Evolutionary conservation across 2,797 vertebrate genomes (phyloP).

Genomic region (Moxostoma hubbsi): DNA sequence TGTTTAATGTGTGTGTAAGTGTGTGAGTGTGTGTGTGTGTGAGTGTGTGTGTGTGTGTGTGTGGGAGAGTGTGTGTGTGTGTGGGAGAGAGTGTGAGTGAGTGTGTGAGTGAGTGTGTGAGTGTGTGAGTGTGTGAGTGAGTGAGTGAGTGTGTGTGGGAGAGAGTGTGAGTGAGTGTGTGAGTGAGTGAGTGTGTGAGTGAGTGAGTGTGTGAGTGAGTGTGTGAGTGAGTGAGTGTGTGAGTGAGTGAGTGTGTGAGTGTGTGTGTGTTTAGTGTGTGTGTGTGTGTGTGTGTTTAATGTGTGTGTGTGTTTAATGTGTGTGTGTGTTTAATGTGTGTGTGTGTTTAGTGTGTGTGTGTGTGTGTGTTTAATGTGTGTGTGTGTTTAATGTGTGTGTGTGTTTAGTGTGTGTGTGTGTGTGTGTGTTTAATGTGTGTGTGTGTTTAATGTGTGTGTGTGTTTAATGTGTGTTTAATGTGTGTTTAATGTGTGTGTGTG

Average conservation of each 20-base stretch:
- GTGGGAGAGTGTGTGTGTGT: not conserved
- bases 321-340: not conserved
- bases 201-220: not conserved
- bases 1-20: not conserved
- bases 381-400: not conserved
- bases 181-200: not conserved
- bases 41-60: no score
- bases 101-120: not conserved
- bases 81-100: not conserved
- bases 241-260: no score
- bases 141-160: no score
- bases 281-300: not conserved
- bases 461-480: no score
- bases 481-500: not conserved
- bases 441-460: no score
- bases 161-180: not conserved
- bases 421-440: not conserved
- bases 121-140: not conserved
- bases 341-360: not conserved
- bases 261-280: no score
- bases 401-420: not conserved
- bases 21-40: no score
- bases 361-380: not conserved
- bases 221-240: not conserved
- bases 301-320: not conserved